phyloP scores from a whole-genome alignment of 2,888 invertebrate genomes.

The Archips xylosteana region DNA sequence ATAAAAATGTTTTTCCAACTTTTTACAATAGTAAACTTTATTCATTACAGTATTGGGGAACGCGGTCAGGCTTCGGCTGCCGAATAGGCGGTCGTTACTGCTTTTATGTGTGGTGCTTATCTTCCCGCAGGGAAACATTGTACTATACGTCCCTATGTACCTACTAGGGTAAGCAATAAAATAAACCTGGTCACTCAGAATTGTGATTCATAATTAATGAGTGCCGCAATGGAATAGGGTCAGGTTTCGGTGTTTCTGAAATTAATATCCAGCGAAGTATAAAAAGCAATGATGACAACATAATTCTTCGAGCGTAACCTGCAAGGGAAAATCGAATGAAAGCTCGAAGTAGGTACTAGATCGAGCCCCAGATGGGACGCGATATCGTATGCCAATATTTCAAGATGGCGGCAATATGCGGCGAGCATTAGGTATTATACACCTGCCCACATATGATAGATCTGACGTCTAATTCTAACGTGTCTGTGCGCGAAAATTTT shows the following conservation, averaged over 20 bases:
- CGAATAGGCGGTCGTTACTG: conserved; percentile 34
- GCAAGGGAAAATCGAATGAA: conserved; percentile 40
- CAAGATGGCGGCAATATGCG: conserved; percentile 50
- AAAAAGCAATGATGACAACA: conserved; percentile 2
- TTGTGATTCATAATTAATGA: conserved; percentile 34
- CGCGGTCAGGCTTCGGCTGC: conserved; percentile 29
- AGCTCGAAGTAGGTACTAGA: conserved; percentile 18
- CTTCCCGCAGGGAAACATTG: conserved; percentile 23
- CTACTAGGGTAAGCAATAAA: conserved; percentile 18
- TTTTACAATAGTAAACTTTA: conserved; percentile 34
- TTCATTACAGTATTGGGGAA: conserved; percentile 36
- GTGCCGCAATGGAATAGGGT: background rate
- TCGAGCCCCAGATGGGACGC: conserved; percentile 28
- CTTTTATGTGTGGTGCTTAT: conserved; percentile 40
- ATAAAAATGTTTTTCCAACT: conserved; percentile 22
- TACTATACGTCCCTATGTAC: background rate
- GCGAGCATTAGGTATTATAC: conserved; percentile 45
- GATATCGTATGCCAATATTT: conserved; percentile 56
- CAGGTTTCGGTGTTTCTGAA: background rate
- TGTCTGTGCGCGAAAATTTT: background rate
- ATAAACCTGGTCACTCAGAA: conserved; percentile 32
- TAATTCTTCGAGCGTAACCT: conserved; percentile 9
- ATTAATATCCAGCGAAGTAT: background rate
- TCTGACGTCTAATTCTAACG: background rate
- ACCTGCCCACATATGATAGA: conserved; percentile 43